Evolutionary conservation across 1,140 invertebrate genomes (phyloP).

Genomic region (Panulirus ornatus): DNA sequence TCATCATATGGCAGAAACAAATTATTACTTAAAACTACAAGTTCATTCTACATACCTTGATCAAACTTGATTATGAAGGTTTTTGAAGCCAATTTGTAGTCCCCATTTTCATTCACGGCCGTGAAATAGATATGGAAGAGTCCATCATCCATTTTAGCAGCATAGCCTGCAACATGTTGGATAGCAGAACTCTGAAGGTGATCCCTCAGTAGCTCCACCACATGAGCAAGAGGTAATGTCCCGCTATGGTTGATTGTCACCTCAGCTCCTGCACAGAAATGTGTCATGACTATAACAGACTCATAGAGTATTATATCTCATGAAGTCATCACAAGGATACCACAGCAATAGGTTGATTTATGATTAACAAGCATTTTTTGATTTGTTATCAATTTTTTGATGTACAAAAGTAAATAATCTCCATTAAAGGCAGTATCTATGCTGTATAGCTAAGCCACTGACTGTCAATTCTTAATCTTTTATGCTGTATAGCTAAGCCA

Average conservation of each 20-base stretch:
- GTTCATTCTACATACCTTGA: slow-evolving; percentile 28
- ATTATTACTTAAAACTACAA: too few relatives aligned
- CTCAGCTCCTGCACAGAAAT: slow-evolving; percentile 56
- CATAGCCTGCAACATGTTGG: slow-evolving; percentile 11
- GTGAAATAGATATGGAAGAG: slow-evolving; percentile 54
- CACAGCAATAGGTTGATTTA: too few relatives aligned
- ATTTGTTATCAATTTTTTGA: too few relatives aligned
- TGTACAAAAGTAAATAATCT: too few relatives aligned
- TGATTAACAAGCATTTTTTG: too few relatives aligned
- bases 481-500: too few relatives aligned
- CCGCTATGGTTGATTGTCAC: slow-evolving; percentile 49
- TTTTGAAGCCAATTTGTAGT: slow-evolving; percentile 44
- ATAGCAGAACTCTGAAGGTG: slow-evolving; percentile 15
- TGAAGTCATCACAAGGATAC: too few relatives aligned
- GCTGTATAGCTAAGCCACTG: too few relatives aligned
- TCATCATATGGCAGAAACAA: too few relatives aligned
- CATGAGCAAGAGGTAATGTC: slow-evolving; percentile 25
- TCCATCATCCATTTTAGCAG: slow-evolving; percentile 53
- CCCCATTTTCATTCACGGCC: slow-evolving; percentile 22
- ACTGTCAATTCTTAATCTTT: too few relatives aligned
- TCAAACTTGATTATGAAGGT: slow-evolving; percentile 51
- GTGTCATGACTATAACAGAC: not conserved
- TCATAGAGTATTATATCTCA: too few relatives aligned
- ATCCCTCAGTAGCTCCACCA: not conserved
- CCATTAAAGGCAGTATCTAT: too few relatives aligned